Conservation (phyloP, 1,140 invertebrate genomes). For the Bombus sibiricus region DNA sequence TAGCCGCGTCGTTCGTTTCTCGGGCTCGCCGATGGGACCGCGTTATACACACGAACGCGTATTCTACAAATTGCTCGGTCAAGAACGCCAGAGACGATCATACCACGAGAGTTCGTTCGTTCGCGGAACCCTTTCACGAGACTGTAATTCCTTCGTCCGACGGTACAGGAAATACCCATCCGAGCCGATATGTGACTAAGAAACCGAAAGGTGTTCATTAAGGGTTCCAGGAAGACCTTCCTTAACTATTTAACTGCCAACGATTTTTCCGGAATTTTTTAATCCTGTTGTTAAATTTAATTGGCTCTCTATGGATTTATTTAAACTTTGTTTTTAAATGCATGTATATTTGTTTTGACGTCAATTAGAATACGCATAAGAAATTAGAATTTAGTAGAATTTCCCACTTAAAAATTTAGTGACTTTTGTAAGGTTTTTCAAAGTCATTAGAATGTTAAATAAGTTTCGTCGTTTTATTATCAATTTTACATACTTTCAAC, state of each 20-base stretch:
- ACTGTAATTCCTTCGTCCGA: background rate
- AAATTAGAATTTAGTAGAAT: too few species aligned
- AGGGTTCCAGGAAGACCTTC: background rate
- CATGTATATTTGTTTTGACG: too few species aligned
- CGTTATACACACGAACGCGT: constrained; percentile 3
- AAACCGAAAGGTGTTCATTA: constrained; percentile 34
- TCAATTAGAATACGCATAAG: too few species aligned
- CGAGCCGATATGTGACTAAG: background rate
- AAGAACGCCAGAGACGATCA: constrained; percentile 22
- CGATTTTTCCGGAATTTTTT: background rate
- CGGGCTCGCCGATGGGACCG: background rate
- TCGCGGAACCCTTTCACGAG: background rate
- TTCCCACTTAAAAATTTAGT: too few species aligned
- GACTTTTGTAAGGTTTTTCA: too few species aligned
- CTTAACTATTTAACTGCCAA: background rate
- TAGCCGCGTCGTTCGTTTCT: constrained; percentile 20
- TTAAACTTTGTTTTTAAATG: too few species aligned
- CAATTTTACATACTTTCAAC: too few species aligned
- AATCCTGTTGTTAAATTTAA: background rate
- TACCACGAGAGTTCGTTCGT: background rate
- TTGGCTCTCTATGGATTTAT: background rate
- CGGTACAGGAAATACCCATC: constrained; percentile 33
- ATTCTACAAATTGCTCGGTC: constrained; percentile 43
- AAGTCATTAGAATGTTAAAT: too few species aligned
- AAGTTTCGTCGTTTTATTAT: too few species aligned